phyloP scores from a whole-genome alignment of 2,113 vertebrate species.

The Tinamus guttatus region DNA sequence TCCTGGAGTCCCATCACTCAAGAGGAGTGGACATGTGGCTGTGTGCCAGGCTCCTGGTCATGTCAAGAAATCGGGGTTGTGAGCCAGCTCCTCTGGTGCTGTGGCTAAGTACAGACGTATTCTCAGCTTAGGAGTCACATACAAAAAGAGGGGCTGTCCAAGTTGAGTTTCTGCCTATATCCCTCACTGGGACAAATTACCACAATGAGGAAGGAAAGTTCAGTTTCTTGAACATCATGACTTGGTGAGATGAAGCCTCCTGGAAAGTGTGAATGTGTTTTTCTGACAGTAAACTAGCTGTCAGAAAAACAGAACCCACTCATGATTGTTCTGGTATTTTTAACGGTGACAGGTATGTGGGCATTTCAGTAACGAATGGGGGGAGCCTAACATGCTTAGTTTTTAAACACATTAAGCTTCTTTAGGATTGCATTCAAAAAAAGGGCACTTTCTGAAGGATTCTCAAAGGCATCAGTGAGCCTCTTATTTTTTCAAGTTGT shows the following conservation, averaged over 20 bases:
- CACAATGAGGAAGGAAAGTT: not conserved
- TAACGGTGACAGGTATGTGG: not conserved
- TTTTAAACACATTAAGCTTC: not conserved
- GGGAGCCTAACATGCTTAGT: not conserved
- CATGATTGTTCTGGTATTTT: not conserved
- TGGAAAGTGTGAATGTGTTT: not conserved
- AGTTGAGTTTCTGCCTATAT: not conserved
- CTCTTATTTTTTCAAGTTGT: no score
- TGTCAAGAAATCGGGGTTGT: not conserved
- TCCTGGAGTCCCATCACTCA: accelerated
- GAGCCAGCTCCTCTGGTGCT: not conserved
- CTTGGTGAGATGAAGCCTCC: not conserved
- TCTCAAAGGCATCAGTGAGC: not conserved
- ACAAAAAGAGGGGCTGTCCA: not conserved
- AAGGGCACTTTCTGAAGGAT: not conserved
- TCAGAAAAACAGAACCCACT: not conserved
- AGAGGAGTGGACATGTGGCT: not conserved
- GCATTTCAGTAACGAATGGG: not conserved
- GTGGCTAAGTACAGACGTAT: no score
- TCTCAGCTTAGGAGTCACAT: not conserved
- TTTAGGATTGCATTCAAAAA: not conserved
- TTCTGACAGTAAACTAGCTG: not conserved
- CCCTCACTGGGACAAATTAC: not conserved
- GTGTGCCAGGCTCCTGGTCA: not conserved
- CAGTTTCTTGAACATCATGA: not conserved